Evolutionary conservation across 2,113 vertebrate species (phyloP).

Genomic region (Carlito syrichta): DNA sequence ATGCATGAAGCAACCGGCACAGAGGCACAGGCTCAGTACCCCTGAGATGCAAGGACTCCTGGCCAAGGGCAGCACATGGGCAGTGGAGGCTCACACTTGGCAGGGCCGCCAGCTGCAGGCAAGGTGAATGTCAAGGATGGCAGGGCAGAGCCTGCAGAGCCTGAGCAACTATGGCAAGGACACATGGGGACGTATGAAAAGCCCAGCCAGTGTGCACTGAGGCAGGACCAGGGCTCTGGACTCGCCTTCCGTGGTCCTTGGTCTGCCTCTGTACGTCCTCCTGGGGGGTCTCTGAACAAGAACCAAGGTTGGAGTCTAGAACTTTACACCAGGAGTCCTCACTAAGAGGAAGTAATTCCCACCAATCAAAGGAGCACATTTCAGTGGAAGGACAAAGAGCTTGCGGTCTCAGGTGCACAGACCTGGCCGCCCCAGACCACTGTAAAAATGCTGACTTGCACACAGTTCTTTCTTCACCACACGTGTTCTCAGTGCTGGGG

Average conservation of each 20-base stretch:
- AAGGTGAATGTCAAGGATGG: background rate
- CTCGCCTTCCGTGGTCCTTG: rapidly evolving
- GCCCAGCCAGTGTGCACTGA: background rate
- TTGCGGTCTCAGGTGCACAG: background rate
- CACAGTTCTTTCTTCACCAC: background rate
- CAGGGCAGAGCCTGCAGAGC: background rate
- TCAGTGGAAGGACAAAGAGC: background rate
- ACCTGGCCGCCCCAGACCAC: background rate
- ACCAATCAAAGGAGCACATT: background rate
- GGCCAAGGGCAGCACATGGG: background rate
- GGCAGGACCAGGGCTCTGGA: background rate
- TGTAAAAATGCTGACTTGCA: background rate
- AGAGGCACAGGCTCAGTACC: background rate
- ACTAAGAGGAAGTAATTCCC: background rate
- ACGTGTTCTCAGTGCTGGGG: background rate
- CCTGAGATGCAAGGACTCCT: background rate
- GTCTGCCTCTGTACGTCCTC: background rate
- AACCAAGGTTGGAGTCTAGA: background rate
- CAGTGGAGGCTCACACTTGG: background rate
- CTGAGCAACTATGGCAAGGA: background rate
- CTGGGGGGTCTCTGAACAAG: background rate
- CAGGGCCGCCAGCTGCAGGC: background rate
- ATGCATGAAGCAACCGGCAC: background rate
- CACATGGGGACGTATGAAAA: background rate
- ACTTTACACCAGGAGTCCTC: background rate